Conservation (phyloP, 2,888 invertebrate species). For the Apamea crenata region DNA sequence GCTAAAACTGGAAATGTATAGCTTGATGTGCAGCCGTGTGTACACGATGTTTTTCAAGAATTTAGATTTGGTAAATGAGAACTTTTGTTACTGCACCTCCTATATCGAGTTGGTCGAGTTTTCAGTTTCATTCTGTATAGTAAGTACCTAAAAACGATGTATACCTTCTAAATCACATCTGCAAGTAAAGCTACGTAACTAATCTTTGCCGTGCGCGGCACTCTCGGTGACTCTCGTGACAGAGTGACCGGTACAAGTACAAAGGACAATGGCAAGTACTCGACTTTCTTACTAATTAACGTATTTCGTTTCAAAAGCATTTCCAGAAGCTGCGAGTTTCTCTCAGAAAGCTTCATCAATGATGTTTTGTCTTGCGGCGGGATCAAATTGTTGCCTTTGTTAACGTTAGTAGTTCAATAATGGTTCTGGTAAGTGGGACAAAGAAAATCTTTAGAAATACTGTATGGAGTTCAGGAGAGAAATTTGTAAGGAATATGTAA, state of each 20-base stretch:
- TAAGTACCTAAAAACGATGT: too few species aligned
- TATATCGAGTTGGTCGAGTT: too few species aligned
- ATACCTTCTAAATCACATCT: neutral
- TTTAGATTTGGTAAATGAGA: too few species aligned
- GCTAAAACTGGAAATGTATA: too few species aligned
- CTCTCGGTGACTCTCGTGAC: conserved; percentile 5
- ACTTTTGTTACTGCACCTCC: too few species aligned
- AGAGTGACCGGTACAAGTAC: conserved; percentile 30
- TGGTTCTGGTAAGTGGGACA: conserved; percentile 9
- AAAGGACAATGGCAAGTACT: conserved; percentile 45
- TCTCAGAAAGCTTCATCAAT: conserved; percentile 32
- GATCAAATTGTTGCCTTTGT: conserved; percentile 48
- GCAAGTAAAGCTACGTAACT: neutral
- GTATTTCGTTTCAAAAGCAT: conserved; percentile 51
- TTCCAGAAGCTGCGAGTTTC: conserved; percentile 18
- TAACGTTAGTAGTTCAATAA: conserved; percentile 15
- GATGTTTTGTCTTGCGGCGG: conserved; percentile 27
- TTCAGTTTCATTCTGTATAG: too few species aligned
- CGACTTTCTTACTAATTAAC: conserved; percentile 50
- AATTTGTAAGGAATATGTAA: neutral
- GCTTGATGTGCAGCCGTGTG: too few species aligned
- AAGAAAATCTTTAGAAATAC: conserved; percentile 16
- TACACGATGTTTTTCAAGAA: too few species aligned
- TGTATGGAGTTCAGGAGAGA: neutral
- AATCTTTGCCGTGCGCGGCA: conserved; percentile 26